Conservation (phyloP, 2,113 vertebrate genomes). For the Spermophilus dauricus region DNA sequence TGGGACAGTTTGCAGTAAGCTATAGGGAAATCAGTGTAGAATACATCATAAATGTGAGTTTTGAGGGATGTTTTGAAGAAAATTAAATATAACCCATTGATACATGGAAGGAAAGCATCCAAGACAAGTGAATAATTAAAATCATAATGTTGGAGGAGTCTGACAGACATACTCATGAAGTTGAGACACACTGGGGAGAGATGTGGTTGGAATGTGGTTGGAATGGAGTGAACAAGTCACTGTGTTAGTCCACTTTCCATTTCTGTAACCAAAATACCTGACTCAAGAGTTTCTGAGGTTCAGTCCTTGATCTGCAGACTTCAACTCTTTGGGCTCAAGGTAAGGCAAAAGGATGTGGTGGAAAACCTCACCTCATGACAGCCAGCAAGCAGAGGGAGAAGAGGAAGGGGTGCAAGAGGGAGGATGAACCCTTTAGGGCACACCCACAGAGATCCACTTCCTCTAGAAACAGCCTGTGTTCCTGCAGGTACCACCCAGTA, state of each 20-base stretch:
- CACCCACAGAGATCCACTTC: too few species aligned
- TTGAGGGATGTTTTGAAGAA: background rate
- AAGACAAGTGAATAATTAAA: background rate
- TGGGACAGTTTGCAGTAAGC: background rate
- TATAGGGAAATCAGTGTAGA: background rate
- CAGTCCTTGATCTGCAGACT: too few species aligned
- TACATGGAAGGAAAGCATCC: background rate
- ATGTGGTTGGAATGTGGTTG: accelerated
- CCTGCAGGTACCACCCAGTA: too few species aligned
- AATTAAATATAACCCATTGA: background rate
- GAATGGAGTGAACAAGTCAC: background rate
- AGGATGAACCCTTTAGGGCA: too few species aligned
- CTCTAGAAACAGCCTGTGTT: too few species aligned
- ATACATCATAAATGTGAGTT: background rate
- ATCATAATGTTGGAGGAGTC: background rate
- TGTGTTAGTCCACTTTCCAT: too few species aligned
- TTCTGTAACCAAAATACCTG: too few species aligned
- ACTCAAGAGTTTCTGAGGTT: too few species aligned
- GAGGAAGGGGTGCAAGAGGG: too few species aligned
- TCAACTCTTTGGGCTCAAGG: too few species aligned
- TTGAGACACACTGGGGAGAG: accelerated
- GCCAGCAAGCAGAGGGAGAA: too few species aligned
- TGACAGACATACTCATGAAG: background rate
- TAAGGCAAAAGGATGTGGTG: too few species aligned
- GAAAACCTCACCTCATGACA: background rate